phyloP scores from a whole-genome alignment of 2,113 vertebrate species.

The Lonchura striata region DNA sequence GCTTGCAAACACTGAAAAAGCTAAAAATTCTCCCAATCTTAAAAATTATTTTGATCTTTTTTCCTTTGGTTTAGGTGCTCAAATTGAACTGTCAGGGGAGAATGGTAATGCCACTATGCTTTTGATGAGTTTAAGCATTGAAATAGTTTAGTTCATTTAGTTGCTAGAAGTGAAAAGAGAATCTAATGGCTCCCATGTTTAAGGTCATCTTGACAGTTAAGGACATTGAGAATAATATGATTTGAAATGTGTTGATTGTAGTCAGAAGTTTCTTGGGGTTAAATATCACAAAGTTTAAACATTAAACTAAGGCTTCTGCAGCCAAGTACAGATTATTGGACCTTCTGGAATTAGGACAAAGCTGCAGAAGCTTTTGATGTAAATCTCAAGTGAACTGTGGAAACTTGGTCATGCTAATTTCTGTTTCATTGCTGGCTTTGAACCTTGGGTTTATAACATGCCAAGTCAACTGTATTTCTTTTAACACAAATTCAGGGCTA shows the following conservation, averaged over 20 bases:
- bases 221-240: not conserved
- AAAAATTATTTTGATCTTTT: not conserved
- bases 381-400: not conserved
- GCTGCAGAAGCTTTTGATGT: not conserved
- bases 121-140: not conserved
- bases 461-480: not conserved
- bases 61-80: not conserved
- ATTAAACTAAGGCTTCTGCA: not conserved
- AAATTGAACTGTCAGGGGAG: not conserved
- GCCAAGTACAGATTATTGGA: not conserved
- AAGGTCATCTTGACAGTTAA: not conserved
- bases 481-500: not conserved
- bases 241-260: fast-evolving
- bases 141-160: not conserved
- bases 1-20: not conserved
- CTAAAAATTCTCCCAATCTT: not conserved
- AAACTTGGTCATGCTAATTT: not conserved
- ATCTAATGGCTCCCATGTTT: not conserved
- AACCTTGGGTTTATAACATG: not conserved
- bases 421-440: not conserved
- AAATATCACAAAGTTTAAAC: not conserved
- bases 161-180: not conserved
- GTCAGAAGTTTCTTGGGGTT: not conserved
- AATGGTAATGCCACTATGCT: not conserved
- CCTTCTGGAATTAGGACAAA: not conserved